Percentiles rank a stretch among this genome's conserved stretches.
Evolutionary conservation across 2,113 vertebrate species (phyloP).

Genomic region (Amphiprion ocellaris): DNA sequence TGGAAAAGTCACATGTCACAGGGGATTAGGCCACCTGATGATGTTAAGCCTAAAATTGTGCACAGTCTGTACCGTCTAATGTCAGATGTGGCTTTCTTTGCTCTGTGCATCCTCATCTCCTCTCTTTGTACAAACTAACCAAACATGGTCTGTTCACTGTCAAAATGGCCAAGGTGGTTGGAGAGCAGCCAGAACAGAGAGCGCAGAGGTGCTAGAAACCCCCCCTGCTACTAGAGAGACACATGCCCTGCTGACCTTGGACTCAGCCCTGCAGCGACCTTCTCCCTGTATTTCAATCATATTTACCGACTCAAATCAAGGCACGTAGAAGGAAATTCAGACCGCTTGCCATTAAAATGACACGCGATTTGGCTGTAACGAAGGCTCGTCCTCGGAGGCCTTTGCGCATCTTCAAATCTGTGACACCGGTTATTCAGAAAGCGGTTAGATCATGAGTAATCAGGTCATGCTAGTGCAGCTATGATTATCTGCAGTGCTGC

Average conservation of each 20-base stretch:
- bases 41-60: slow-evolving; percentile 1
- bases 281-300: slow-evolving; percentile 1
- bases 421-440: slow-evolving; percentile 18
- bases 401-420: slow-evolving; percentile 25
- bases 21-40: slow-evolving; percentile 27
- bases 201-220: slow-evolving; percentile 38
- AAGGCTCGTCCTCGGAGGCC: background rate
- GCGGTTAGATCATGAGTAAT: slow-evolving; percentile 42
- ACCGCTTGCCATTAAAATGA: background rate
- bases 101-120: background rate
- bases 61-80: slow-evolving; percentile 2
- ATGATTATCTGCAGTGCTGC: slow-evolving; percentile 62
- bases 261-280: slow-evolving; percentile 24
- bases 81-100: slow-evolving; percentile 25
- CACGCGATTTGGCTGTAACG: background rate
- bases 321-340: background rate
- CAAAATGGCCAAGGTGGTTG: slow-evolving; percentile 28
- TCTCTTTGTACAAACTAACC: slow-evolving; percentile 51
- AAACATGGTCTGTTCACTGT: slow-evolving; percentile 69
- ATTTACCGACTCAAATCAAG: background rate
- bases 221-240: slow-evolving; percentile 2
- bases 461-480: slow-evolving; percentile 32
- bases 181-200: slow-evolving; percentile 33
- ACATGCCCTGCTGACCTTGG: slow-evolving; percentile 55
- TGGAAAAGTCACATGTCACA: background rate